A percentile compares a stretch with the other conserved stretches of the same genome.
Evolutionary conservation across 2,113 vertebrate species (phyloP).

Genomic region (Ifrita kowaldi): DNA sequence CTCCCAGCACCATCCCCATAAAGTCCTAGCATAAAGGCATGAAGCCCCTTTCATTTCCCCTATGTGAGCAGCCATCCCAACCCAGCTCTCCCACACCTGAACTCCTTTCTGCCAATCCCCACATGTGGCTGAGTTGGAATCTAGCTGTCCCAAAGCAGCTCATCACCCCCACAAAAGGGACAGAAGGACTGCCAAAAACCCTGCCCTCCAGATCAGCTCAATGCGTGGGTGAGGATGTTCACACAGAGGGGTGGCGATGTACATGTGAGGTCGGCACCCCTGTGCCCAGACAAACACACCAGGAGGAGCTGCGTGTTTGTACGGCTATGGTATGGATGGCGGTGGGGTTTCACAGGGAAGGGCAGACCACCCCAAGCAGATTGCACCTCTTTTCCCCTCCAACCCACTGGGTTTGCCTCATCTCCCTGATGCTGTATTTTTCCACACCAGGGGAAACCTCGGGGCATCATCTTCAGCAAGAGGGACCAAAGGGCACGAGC

Average conservation of each 20-base stretch:
- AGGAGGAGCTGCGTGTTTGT: not conserved
- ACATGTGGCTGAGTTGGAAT: not conserved
- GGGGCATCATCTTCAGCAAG: not conserved
- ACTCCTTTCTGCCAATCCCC: not conserved
- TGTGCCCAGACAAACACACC: not conserved
- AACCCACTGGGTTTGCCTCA: not conserved
- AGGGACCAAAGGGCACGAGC: not conserved
- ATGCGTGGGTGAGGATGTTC: not conserved
- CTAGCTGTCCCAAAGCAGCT: not conserved
- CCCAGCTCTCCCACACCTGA: not conserved
- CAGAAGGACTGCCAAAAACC: not conserved
- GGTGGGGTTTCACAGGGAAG: not conserved
- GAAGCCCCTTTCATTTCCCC: not conserved
- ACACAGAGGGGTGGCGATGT: not conserved
- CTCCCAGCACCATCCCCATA: not conserved
- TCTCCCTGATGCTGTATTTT: not conserved
- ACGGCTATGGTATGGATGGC: not conserved
- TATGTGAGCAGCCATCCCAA: not conserved
- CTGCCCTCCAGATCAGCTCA: not conserved
- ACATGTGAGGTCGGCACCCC: not conserved
- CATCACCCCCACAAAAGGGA: not conserved
- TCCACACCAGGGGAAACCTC: not conserved
- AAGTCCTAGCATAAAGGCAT: not conserved
- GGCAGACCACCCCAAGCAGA: accelerated
- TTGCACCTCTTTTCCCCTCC: not conserved